Conservation (phyloP, 2,113 vertebrate species). For the Rhinoptilus africanus region DNA sequence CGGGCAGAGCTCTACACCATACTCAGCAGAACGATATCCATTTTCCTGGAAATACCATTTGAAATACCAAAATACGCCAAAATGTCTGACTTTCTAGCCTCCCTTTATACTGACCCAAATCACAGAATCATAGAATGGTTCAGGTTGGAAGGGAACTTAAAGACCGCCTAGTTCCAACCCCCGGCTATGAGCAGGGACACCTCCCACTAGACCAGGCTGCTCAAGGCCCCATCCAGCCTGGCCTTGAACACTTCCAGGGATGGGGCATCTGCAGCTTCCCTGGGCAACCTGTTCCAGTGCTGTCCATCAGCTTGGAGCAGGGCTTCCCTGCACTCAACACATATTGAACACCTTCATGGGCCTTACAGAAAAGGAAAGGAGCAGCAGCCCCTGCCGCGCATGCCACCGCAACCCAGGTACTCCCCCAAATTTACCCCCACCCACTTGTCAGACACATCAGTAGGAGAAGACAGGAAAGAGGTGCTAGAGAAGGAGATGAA, state of each 20-base stretch:
- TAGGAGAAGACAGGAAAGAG: background rate
- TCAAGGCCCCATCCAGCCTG: no score
- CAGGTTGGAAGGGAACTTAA: no score
- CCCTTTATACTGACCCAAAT: background rate
- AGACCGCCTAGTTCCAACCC: no score
- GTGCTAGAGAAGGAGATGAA: background rate
- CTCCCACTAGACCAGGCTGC: no score
- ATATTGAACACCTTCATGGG: background rate
- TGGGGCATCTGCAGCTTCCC: no score
- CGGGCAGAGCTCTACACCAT: background rate
- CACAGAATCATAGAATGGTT: no score
- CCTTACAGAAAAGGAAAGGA: background rate
- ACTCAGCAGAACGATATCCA: background rate
- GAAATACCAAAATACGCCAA: background rate
- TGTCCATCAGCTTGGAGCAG: background rate
- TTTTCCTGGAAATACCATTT: background rate
- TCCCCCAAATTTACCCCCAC: background rate
- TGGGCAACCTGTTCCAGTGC: background rate
- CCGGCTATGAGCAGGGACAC: no score
- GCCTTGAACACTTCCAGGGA: no score
- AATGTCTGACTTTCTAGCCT: background rate
- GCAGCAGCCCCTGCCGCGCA: background rate
- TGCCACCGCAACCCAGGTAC: background rate
- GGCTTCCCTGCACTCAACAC: background rate
- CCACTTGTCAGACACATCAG: background rate